Evolutionary conservation across 1,140 invertebrate species (phyloP), one percentile per base, ranked within the genome.

Genomic region (Anadara kagoshimensis): DNA sequence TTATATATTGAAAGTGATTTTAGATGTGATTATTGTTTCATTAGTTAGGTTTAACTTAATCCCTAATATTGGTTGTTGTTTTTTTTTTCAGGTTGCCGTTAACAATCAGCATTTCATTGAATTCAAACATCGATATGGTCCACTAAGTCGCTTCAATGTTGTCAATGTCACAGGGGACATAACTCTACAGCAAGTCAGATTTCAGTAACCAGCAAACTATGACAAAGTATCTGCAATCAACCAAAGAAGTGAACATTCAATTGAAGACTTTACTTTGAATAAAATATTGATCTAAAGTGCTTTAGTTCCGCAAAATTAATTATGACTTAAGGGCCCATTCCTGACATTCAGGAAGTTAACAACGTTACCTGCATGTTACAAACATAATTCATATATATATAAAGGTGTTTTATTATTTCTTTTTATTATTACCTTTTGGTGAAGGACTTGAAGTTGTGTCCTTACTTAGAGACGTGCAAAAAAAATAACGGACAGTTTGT

Each of bases 101-200:
- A 85, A 85, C 70, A 85, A 85, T 64, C 83, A 85, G 47, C 83
- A 85, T 45, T 75, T 83, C 43, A n/a, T 78, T 7, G 82, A 85
- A 66, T 85, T 85, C 68, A 53, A 67, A 56, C 83, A 85, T 45
- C 63, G 83, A n/a, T 68, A 84, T 5, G 73, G 69, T 20, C 83
- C 83, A 18, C 22, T 83, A 3, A 53, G 73, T 24, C 45, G 64
- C 20, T 59, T 79, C 51, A 74, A 77, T 61, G 74, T 71, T 14
- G 58, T 85, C 14, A 64, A 62, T 24, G 71, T 83, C 24, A 54
- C 62, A n/a, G 83, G 83, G 12, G 83, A 85, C 59, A 67, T 83
- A 36, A 65, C 71, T 47, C 67, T 85, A 14, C 81, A 76, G 5
- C 76, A 82, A 65, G 79, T 85, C 44, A 75, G 80, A n/a, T 78